phyloP scores from a whole-genome alignment of 2,113 vertebrate species.

The Seriola rivoliana region DNA sequence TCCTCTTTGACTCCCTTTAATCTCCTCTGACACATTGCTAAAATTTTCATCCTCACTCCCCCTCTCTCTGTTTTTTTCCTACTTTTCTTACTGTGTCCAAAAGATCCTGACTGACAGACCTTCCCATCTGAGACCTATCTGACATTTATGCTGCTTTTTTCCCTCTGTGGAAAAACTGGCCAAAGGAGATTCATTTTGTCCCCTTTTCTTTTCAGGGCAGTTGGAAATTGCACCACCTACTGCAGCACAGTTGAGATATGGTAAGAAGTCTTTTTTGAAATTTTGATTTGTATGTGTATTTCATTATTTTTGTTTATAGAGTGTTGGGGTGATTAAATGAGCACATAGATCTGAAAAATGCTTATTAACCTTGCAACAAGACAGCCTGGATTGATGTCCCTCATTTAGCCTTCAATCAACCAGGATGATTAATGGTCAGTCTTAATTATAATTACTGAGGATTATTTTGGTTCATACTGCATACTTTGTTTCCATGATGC shows the following conservation, averaged over 20 bases:
- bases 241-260: constrained; percentile 77
- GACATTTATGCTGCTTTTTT: constrained; percentile 15
- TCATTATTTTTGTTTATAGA: not conserved
- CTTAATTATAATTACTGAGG: not conserved
- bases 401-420: constrained; percentile 16
- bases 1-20: constrained; percentile 8
- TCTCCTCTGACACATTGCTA: constrained; percentile 11
- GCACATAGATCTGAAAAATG: not conserved
- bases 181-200: not conserved
- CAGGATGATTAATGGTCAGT: constrained; percentile 10
- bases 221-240: constrained; percentile 76
- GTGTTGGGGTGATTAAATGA: not conserved
- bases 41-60: not conserved
- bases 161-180: constrained; percentile 3
- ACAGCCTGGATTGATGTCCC: not conserved
- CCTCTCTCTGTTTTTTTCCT: not conserved
- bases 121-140: constrained; percentile 26
- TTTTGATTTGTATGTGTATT: not conserved
- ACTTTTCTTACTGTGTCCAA: not conserved
- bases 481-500: not conserved
- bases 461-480: not conserved
- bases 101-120: constrained; percentile 17
- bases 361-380: not conserved
- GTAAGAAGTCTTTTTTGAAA: constrained; percentile 55
- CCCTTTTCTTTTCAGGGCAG: constrained; percentile 67